A percentile compares a stretch with the other conserved stretches of the same genome.
Evolutionary conservation across 2,113 vertebrate species (phyloP).

Genomic region (Cochlearius cochlearius): DNA sequence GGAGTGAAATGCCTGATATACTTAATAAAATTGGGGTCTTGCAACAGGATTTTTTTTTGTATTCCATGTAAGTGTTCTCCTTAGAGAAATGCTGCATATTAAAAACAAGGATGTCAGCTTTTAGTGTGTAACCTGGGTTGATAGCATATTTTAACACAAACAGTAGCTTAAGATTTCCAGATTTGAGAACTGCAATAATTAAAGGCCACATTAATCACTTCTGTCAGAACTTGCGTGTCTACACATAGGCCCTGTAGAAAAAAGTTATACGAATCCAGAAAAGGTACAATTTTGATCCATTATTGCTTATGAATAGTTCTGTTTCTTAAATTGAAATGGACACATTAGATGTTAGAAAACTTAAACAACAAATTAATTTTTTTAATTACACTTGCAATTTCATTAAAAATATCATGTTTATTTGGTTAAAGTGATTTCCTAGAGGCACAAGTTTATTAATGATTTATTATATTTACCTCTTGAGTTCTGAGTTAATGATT

Average conservation of each 20-base stretch:
- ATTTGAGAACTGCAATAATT: not conserved
- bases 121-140: not conserved
- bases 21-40: not conserved
- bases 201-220: not conserved
- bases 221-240: not conserved
- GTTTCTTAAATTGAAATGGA: not conserved
- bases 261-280: not conserved
- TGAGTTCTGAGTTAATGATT: not conserved
- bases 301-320: not conserved
- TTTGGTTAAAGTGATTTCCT: not conserved
- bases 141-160: not conserved
- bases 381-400: not conserved
- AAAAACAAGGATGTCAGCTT: not conserved
- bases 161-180: not conserved
- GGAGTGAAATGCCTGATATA: not conserved
- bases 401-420: rapidly evolving
- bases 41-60: not conserved
- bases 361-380: not conserved
- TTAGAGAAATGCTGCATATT: not conserved
- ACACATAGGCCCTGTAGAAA: not conserved
- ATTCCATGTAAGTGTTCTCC: not conserved
- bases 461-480: not conserved
- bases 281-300: not conserved
- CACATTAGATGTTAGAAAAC: not conserved
- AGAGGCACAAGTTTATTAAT: not conserved